Conservation (phyloP, 2,113 vertebrate species). For the Tyto alba region DNA sequence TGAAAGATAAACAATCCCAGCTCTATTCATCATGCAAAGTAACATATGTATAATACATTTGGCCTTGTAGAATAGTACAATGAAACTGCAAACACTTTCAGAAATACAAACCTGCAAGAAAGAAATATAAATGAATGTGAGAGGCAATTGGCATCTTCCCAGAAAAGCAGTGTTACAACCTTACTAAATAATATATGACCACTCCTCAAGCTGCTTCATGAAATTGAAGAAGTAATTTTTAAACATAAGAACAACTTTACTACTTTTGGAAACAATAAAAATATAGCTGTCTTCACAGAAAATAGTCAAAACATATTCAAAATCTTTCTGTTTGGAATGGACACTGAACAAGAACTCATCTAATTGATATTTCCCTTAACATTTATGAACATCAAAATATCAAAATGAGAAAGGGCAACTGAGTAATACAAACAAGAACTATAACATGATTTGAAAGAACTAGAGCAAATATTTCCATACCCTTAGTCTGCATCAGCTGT, state of each 20-base stretch:
- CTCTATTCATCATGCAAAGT: not conserved
- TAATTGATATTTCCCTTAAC: not conserved
- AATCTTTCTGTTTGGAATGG: not conserved
- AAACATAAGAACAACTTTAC: not conserved
- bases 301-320: not conserved
- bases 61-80: not conserved
- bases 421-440: not conserved
- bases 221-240: not conserved
- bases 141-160: not conserved
- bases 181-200: not conserved
- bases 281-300: not conserved
- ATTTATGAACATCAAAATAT: not conserved
- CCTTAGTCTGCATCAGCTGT: not conserved
- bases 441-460: not conserved
- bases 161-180: not conserved
- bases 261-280: not conserved
- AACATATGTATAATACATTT: not conserved
- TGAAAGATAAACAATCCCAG: constrained; percentile 3
- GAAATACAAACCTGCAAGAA: not conserved
- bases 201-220: not conserved
- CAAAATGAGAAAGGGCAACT: not conserved
- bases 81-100: not conserved
- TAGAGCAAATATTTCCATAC: not conserved
- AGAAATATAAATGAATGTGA: not conserved
- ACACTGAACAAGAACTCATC: not conserved